Evolutionary conservation across 2,113 vertebrate species (phyloP), one percentile per base, ranked within the genome.

Genomic region (Murina feae): DNA sequence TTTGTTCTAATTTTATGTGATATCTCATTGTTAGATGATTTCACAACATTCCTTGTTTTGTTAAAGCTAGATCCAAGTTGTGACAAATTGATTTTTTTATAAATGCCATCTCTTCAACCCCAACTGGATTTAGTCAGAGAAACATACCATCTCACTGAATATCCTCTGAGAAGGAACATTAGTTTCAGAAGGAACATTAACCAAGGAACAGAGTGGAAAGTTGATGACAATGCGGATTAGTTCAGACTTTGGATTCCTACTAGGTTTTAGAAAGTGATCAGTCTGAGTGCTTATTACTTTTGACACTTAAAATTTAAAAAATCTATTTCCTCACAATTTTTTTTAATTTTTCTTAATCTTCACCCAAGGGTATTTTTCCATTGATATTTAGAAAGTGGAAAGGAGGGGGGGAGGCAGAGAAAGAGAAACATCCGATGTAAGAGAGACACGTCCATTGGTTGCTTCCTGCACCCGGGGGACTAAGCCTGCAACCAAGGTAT

Each of bases 61-160:
- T 90, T 76, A 68, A 18, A 96, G 90, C 25, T 88, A 90, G 90
- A 95, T 94, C 84, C 95, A 95, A 94, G 90, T 93, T 93, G 93
- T 94, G 92, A 95, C 66, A 94, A 94, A 3, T n/a, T 69, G 49
- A 81, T 95, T 80, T 97, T 95, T 93, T 94, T 30, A 86, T 86
- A 96, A 95, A 95, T 90, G 51, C 60, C 65, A 60, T 71, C 75
- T 90, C 78, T 96, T 96, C 53, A 96, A 60, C 66, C 79, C 75
- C 55, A 93, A 74, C 66, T 89, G 83, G 58, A 63, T 69, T 8
- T 23, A 93, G 85, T 7, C 96, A 93, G 75, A 92, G 44, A 82
- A 63, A 47, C 28, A 63, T 23, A 80, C n/a, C 71, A 55, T 92
- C 68, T 95, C 42, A 90, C 89, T 72, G 68, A 91, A 75, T 72